Base-by-base conservation (phyloP, 2,888 invertebrate genomes). In the Acrobasis suavella region DNA sequence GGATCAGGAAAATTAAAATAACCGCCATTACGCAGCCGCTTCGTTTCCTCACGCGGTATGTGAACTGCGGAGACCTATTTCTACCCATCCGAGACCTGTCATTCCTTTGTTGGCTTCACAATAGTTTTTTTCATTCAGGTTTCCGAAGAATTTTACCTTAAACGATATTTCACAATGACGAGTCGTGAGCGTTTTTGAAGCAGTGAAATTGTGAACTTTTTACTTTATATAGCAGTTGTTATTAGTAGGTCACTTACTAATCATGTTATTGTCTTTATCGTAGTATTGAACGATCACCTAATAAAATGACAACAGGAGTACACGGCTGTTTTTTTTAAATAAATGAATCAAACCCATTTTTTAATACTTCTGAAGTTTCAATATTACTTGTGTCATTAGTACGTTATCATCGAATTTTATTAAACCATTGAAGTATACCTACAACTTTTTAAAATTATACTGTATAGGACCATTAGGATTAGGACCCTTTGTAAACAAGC, bases 61-160 rank as follows among this genome's bases (percentile, higher is more conserved):
- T 71, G 78, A 83, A 80, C 76, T 71, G 74, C 74, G 73, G 71
- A 79, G 75, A 75, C 71, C 73, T 67, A 71, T 65, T 72, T 67
- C 74, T 69, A 69, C 72, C 71, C 64, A 64, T 66, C 68, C 74
- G 72, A 78, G 77, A 81, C 83, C 83, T 79, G 83, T 83, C 80
- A 87, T 86, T 89, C 81, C 80, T 88, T 89, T 89, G 89, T 89
- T 82, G 70, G 65, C 66, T 72, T 72, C 69, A 82, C 83, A 82
- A 86, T 86, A 78, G 83, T 77, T 78, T n/a, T n/a, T n/a, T 78
- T 81, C 82, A 67, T 67, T 61, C 79, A 78, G 77, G 74, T 76
- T 77, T 77, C 77, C 74, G 80, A 76, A 75, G 71, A 71, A 72
- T 77, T 78, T 79, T 77, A 77, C 74, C 68, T 69, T 73, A 73